phyloP scores from a whole-genome alignment of 2,113 vertebrate species.

The Charina bottae region DNA sequence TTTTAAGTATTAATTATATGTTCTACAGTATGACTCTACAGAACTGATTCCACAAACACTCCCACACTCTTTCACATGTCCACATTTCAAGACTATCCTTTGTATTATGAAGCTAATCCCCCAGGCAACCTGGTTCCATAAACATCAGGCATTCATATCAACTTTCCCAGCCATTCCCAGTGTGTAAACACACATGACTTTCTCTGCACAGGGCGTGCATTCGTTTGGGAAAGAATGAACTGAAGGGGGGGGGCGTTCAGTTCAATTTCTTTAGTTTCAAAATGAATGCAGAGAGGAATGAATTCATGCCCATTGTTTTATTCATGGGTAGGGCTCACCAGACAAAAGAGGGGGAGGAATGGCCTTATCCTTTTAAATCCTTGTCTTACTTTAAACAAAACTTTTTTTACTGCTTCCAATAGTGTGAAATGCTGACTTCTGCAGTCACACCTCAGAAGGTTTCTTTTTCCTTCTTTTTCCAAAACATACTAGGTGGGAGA shows the following conservation, averaged over 20 bases:
- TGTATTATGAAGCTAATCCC: not conserved
- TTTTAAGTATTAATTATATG: constrained; percentile 15
- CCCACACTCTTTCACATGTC: fast-evolving
- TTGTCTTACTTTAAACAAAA: not conserved
- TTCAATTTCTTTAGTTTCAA: not conserved
- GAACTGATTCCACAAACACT: not conserved
- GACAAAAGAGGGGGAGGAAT: not conserved
- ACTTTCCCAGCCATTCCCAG: not conserved
- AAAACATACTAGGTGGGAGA: not conserved
- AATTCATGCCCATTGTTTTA: not conserved
- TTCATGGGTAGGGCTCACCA: not conserved
- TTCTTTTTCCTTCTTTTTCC: not conserved
- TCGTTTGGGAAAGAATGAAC: not conserved
- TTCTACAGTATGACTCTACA: not conserved
- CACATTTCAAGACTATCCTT: not conserved
- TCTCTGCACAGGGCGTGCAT: not conserved
- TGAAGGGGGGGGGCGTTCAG: not conserved
- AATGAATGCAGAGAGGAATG: not conserved
- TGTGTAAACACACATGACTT: not conserved
- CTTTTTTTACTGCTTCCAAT: not conserved
- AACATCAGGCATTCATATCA: not conserved
- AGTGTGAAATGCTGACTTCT: not conserved
- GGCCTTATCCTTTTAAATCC: not conserved
- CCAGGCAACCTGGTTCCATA: not conserved
- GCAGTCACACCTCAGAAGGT: not conserved